These are phyloP conservation scores for Aurelia coerulea DNA, from an alignment of 30 jellyfish, hydroid and myxozoan species.

Conservation along the genomic window DNA sequence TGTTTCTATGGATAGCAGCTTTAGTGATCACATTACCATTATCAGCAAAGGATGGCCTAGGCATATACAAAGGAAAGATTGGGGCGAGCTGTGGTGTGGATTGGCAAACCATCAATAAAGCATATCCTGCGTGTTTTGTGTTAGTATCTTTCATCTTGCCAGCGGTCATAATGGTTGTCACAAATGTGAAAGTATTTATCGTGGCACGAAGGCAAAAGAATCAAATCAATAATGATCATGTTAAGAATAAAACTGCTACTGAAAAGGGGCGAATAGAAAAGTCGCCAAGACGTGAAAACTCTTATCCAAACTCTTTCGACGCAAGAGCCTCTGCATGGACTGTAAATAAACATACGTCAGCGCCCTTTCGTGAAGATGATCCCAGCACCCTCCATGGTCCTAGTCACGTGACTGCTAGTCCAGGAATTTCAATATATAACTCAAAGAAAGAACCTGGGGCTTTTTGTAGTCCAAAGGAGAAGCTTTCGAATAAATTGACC, in stretches of 20 bases:
- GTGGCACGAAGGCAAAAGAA: conserved; percentile 29
- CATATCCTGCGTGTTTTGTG: not conserved
- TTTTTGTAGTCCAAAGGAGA: no score
- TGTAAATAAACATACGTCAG: no score
- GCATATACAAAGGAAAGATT: conserved; percentile 13
- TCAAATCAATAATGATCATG: not conserved
- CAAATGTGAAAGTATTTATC: conserved; percentile 30
- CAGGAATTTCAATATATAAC: no score
- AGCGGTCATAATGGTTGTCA: not conserved
- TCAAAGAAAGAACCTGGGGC: no score
- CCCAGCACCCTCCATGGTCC: no score
- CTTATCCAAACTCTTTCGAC: not conserved
- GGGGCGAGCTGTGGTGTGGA: conserved; percentile 51
- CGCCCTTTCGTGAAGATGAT: no score
- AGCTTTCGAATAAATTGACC: no score
- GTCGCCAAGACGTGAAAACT: no score
- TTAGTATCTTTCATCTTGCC: conserved; percentile 9
- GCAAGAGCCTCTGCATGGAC: no score
- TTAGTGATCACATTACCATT: conserved; percentile 13
- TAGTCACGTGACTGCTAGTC: no score
- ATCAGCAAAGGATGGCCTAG: conserved; percentile 18
- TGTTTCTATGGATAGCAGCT: conserved; percentile 13
- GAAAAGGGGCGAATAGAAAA: no score
- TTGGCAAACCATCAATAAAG: conserved; percentile 15
- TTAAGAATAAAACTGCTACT: not conserved